Evolutionary conservation across 2,113 vertebrate species (phyloP).

Genomic region (Anser cygnoides): DNA sequence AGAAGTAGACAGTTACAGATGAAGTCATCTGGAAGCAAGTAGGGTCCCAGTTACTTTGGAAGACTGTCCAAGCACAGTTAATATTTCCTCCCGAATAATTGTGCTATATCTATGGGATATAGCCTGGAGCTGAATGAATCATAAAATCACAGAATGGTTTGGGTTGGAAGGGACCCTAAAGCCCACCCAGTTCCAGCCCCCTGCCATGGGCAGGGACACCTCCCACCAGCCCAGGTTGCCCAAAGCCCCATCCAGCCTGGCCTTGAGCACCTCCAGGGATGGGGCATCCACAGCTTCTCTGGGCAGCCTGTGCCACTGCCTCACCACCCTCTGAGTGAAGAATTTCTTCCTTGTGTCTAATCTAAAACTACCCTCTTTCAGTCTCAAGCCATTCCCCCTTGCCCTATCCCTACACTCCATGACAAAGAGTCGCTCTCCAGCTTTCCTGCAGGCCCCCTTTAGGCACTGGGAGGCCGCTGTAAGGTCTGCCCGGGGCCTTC

Average conservation of each 20-base stretch:
- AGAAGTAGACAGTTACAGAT: background rate
- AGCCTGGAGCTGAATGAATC: background rate
- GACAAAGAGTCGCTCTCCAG: too few species aligned
- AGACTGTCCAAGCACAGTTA: background rate
- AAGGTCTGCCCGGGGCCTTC: too few species aligned
- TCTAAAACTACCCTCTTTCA: background rate
- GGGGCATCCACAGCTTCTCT: background rate
- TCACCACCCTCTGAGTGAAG: background rate
- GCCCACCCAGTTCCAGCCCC: too few species aligned
- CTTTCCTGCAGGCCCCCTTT: too few species aligned
- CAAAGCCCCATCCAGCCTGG: background rate
- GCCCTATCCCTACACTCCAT: too few species aligned
- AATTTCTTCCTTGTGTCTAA: background rate
- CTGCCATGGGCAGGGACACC: background rate
- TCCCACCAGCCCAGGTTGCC: background rate
- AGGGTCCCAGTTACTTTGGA: background rate
- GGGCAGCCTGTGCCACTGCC: background rate
- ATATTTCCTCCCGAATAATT: background rate
- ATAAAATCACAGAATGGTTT: background rate
- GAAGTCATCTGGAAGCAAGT: background rate
- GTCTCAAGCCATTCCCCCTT: too few species aligned
- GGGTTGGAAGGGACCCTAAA: background rate
- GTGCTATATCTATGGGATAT: background rate
- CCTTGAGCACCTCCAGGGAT: background rate
- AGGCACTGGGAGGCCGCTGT: too few species aligned